Base-by-base conservation (phyloP, 2,113 vertebrate genomes). In the Epinephelus lanceolatus region DNA sequence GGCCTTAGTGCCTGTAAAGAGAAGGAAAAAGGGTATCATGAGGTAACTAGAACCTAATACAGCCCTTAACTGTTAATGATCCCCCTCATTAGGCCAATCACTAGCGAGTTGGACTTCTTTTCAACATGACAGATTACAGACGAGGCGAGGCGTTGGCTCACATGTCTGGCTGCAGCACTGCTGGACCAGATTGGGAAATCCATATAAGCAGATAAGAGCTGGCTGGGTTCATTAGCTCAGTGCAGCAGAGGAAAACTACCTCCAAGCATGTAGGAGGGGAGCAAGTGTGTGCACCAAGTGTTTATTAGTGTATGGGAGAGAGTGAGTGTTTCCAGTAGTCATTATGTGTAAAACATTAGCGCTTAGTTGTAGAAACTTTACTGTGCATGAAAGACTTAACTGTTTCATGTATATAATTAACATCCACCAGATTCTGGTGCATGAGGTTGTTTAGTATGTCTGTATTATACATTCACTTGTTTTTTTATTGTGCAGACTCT, bases 191-290 rank as follows among this genome's bases (percentile, higher is more conserved):
- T 59, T 79, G 57, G 83, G 83, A 87, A 91, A 90, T 94, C 92
- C 75, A 93, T 91, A 90, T 27, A 51, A 88, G 79, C 86, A 91
- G 88, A 87, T 89, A 84, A 82, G 84, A 89, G 81, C 82, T 69
- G 66, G 55, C 88, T 68, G 86, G 72, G 66, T 87, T 93, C 85
- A 89, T 92, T 88, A 92, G 75, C 77, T 65, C 27, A 23, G 55
- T 82, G 84, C 77, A 85, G 56, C 62, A 71, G 68, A 84, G 70
- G 56, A 75, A 83, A 81, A 80, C 72, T 21, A 74, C 40, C 30
- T 65, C 37, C 30, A 78, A 78, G 59, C 23, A 52, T 61, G n/a
- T 78, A 8, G 9, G 37, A 6, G 42, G 19, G 30, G 53, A 5
- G 65, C 27, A 61, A 2, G 30, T 63, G 67, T 42, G 42, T 49